A percentile compares a stretch with the other conserved stretches of the same genome.
Evolutionary conservation across 2,888 invertebrate genomes (phyloP).

Genomic region (Chalcis sispes): DNA sequence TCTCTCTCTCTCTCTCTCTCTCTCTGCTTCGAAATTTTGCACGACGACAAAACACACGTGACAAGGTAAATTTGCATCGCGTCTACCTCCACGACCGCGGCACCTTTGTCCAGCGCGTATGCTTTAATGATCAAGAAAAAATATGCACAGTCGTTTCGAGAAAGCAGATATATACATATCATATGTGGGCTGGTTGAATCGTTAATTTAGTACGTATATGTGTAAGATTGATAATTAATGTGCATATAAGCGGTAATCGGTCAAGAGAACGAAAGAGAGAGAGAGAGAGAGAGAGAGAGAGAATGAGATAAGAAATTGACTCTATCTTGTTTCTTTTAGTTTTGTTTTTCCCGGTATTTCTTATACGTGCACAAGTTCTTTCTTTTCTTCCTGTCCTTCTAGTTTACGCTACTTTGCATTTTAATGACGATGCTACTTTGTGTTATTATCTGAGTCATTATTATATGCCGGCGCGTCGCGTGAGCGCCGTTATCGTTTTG

Average conservation of each 20-base stretch:
- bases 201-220: slow-evolving; percentile 65
- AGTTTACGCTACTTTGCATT: slow-evolving; percentile 48
- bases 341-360: slow-evolving; percentile 26
- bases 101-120: too few relatives aligned
- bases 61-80: slow-evolving; percentile 37
- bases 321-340: slow-evolving; percentile 49
- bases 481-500: not conserved
- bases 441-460: slow-evolving; percentile 39
- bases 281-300: slow-evolving; percentile 30
- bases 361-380: too few relatives aligned
- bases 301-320: not conserved
- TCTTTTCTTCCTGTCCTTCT: slow-evolving; percentile 15
- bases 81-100: slow-evolving; percentile 35
- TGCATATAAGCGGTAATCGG: slow-evolving; percentile 72
- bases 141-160: slow-evolving; percentile 60
- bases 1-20: too few relatives aligned
- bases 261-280: slow-evolving; percentile 32
- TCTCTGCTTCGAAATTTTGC: not conserved
- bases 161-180: slow-evolving; percentile 67
- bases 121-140: slow-evolving; percentile 34
- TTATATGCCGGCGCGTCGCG: slow-evolving; percentile 23
- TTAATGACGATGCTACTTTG: slow-evolving; percentile 50
- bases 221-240: slow-evolving; percentile 68
- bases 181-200: slow-evolving; percentile 60
- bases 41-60: not conserved